Evolutionary conservation across 2,888 invertebrate species (phyloP).

Genomic region (Drosophila quinaria): DNA sequence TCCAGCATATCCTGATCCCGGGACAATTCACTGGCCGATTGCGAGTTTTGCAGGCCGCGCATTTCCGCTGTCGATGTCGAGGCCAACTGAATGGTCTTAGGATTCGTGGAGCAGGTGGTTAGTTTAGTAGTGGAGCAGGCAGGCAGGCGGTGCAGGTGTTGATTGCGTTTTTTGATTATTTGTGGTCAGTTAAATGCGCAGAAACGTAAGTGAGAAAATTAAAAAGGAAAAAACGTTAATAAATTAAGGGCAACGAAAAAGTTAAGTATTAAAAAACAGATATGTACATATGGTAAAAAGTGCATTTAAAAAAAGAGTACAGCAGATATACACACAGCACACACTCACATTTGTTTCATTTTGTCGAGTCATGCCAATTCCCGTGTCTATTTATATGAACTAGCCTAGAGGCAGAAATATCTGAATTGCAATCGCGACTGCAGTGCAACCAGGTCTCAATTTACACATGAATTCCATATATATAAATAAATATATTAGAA

Average conservation of each 20-base stretch:
- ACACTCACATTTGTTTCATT: constrained; percentile 9
- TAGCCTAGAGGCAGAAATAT: constrained; percentile 55
- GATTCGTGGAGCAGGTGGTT: constrained; percentile 30
- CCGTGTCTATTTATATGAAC: constrained; percentile 59
- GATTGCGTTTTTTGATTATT: constrained; percentile 41
- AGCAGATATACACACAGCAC: constrained; percentile 24
- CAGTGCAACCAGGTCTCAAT: constrained; percentile 23
- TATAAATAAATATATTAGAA: neutral
- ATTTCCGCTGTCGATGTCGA: constrained; percentile 15
- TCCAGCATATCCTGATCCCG: constrained; percentile 62
- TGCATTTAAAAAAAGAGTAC: constrained; percentile 36
- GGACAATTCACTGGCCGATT: constrained; percentile 77
- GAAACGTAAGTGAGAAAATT: constrained; percentile 61
- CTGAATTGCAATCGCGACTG: constrained; percentile 43
- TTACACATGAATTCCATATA: constrained; percentile 14
- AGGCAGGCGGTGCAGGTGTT: constrained; percentile 30
- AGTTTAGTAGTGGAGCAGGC: constrained; percentile 51
- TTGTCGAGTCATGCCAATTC: constrained; percentile 36
- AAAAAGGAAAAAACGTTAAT: constrained; percentile 54
- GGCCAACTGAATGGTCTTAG: constrained; percentile 33
- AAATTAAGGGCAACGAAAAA: constrained; percentile 37
- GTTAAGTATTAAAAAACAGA: constrained; percentile 5
- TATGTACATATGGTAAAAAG: constrained; percentile 24
- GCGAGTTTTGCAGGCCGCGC: constrained; percentile 76
- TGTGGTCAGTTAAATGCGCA: constrained; percentile 72